Base-by-base conservation (phyloP, 2,888 invertebrate species). In the Steinernema scapterisci region DNA sequence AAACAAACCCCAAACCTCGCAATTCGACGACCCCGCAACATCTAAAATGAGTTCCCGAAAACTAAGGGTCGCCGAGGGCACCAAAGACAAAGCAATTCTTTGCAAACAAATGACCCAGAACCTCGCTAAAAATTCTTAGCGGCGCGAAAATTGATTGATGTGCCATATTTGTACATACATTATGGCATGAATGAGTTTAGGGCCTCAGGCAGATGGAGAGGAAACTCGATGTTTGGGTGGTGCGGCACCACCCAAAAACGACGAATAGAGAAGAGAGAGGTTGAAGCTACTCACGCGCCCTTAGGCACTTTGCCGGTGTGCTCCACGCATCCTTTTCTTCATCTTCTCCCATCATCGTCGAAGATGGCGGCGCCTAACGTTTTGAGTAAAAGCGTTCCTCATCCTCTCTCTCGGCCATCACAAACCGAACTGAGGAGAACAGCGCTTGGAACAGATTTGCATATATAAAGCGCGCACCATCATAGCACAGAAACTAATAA, bases 361-460 rank as follows among this genome's bases (percentile, higher is more conserved):
- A 27, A 54, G 5, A 11, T 3, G 25, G 21, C 25, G 63, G 63
- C 38, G 16, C 27, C 16, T 9, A 25, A 16, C 31, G 63, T 16
- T 25, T 27, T 16, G 27, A 31, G 27, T 25, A 54, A 54, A 54
- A 21, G 23, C 54, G 63, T 21, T 16, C 21, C 13, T 31, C 63
- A 16, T 3, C 31, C 27, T 16, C 13, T 13, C 63, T 16, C 3
- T 9, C 31, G 63, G n/a, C n/a, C 48, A 48, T 16, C 48, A 38
- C 38, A 3, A 9, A n/a, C 38, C 38, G 3, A 9, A 3, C 38
- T 38, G 38, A 3, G 9, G 5, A 6, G 9, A 9, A 63, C 63
- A 27, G 52, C n/a, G n/a, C n/a, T n/a, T n/a, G n/a, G n/a, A 23
- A 63, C 63, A 63, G 63, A 63, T 63, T 63, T 63, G 63, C 63